Conservation (phyloP, 2,888 invertebrate genomes). For the Tineola bisselliella region DNA sequence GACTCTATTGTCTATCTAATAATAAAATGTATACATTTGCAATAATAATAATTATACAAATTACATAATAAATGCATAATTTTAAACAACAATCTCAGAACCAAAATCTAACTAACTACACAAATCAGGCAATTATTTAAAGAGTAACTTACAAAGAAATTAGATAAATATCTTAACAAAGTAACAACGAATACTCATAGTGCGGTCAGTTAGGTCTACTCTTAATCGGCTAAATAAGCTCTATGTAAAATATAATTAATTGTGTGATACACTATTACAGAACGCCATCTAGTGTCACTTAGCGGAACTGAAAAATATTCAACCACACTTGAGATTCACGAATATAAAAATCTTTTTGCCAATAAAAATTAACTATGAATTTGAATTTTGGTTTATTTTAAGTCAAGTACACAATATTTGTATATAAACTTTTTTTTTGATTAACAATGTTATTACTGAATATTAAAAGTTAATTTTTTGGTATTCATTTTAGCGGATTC, state of each 20-base stretch:
- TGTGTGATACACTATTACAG: too few species aligned
- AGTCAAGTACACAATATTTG: not conserved
- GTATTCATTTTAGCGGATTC: not conserved
- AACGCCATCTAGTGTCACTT: not conserved
- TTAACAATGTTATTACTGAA: too few species aligned
- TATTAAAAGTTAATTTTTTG: not conserved
- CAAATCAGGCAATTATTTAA: constrained; percentile 18
- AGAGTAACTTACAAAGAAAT: not conserved
- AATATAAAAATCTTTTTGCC: not conserved
- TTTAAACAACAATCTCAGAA: constrained; percentile 19
- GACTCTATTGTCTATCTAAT: too few species aligned
- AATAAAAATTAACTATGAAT: constrained; percentile 7
- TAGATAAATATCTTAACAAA: too few species aligned
- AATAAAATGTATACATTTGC: too few species aligned
- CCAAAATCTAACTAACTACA: constrained; percentile 22
- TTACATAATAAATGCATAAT: not conserved
- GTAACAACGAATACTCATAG: too few species aligned
- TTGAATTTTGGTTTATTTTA: constrained; percentile 12
- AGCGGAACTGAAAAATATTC: not conserved
- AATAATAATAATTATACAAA: too few species aligned
- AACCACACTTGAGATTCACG: too few species aligned
- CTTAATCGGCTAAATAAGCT: too few species aligned
- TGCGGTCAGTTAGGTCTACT: too few species aligned
- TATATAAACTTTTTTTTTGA: too few species aligned
- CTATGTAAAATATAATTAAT: too few species aligned